phyloP scores from a whole-genome alignment of 2,797 vertebrate genomes.

The Mormyrops boulengeri region DNA sequence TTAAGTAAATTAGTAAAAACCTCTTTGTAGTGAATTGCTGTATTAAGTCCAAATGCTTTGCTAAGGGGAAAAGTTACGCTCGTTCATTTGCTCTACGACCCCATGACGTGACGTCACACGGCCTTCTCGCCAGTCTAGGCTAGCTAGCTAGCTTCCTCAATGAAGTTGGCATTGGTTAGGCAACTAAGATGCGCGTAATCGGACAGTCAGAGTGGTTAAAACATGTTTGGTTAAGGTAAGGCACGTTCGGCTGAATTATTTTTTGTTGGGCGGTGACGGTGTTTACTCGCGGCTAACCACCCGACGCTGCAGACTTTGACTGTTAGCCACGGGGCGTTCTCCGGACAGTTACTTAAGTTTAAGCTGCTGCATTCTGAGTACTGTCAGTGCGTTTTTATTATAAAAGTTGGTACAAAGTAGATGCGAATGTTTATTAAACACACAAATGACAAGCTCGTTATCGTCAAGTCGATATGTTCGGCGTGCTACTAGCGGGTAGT shows the following conservation, averaged over 20 bases:
- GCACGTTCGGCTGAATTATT: background rate
- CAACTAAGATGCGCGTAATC: background rate
- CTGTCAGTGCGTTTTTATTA: background rate
- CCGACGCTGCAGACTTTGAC: background rate
- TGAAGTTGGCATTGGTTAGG: background rate
- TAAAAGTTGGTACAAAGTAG: background rate
- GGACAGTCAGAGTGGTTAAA: background rate
- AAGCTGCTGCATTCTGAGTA: background rate
- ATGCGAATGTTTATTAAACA: background rate
- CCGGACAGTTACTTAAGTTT: background rate
- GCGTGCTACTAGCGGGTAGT: background rate
- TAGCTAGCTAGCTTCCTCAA: background rate
- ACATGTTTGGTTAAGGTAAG: background rate
- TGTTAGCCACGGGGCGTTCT: background rate
- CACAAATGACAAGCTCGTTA: background rate
- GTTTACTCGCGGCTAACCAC: background rate
- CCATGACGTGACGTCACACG: constrained; percentile 13
- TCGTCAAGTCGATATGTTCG: background rate
- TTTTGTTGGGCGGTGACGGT: background rate
- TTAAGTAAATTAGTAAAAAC: background rate
- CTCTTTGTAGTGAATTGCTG: background rate
- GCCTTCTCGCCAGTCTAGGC: constrained; percentile 8
- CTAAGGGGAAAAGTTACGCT: background rate
- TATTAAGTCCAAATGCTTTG: background rate
- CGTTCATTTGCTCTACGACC: background rate